Conservation (phyloP, 92 coral and sea anemone genomes). For the Phymanthus crucifer region DNA sequence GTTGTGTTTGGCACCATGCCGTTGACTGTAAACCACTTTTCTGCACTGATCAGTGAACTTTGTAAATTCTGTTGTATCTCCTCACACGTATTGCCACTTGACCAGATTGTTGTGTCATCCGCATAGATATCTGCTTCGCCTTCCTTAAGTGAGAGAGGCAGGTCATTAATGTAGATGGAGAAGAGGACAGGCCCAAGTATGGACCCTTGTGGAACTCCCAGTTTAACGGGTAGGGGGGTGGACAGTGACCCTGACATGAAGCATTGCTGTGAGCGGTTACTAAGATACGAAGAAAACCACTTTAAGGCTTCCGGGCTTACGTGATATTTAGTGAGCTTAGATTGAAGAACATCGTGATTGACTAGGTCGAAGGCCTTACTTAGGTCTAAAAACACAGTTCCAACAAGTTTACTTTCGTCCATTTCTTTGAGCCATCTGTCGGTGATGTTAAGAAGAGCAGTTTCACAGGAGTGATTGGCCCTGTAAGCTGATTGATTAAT, state of each 20-base stretch:
- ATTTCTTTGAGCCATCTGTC: constrained; percentile 49
- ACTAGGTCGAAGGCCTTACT: constrained; percentile 52
- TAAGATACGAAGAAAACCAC: constrained; percentile 43
- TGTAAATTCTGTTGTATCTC: not conserved
- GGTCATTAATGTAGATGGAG: constrained; percentile 8
- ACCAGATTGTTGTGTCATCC: constrained; percentile 31
- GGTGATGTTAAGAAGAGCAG: no score
- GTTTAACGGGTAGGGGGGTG: constrained; percentile 11
- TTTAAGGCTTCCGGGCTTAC: constrained; percentile 16
- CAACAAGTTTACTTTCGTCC: constrained; percentile 52
- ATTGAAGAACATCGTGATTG: constrained; percentile 32
- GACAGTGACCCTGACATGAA: constrained; percentile 41
- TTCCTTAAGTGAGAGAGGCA: no score
- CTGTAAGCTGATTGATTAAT: no score
- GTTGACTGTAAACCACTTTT: no score
- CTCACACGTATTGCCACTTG: not conserved
- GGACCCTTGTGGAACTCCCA: constrained; percentile 24
- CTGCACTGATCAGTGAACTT: no score
- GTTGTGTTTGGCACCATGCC: constrained; percentile 29
- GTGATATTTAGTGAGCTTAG: constrained; percentile 49
- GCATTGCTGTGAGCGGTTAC: constrained; percentile 23
- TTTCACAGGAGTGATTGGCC: no score
- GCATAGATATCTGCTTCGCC: constrained; percentile 16
- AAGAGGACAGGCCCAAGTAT: constrained; percentile 23
- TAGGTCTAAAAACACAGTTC: constrained; percentile 36